Conservation (phyloP, 2,113 vertebrate species). For the Ochotona curzoniae region DNA sequence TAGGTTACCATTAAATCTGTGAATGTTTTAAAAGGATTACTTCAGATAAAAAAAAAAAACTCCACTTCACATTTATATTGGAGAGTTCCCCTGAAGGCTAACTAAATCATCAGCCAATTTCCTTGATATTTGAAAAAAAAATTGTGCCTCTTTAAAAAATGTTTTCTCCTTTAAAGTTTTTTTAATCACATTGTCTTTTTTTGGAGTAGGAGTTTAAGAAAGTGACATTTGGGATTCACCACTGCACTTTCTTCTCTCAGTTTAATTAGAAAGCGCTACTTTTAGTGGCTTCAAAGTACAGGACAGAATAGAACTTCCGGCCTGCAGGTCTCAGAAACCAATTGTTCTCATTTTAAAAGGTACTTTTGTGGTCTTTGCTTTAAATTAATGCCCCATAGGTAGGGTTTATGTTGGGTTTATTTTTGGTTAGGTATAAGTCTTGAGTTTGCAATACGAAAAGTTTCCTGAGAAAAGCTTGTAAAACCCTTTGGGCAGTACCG, state of each 20-base stretch:
- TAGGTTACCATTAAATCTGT: conserved; percentile 80
- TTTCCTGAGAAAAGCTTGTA: conserved; percentile 76
- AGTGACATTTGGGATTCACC: conserved; percentile 74
- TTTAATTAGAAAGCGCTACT: conserved; percentile 67
- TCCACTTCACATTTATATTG: conserved; percentile 82
- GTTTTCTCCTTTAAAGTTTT: conserved; percentile 70
- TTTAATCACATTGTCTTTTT: conserved; percentile 78
- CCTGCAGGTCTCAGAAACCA: neutral
- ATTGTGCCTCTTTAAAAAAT: neutral
- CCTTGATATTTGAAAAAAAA: conserved; percentile 55
- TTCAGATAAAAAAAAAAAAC: conserved; percentile 79
- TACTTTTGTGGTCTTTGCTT: conserved; percentile 66
- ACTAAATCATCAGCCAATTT: conserved; percentile 72
- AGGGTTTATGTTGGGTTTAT: conserved; percentile 63
- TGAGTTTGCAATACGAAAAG: conserved; percentile 63
- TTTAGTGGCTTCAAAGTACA: neutral
- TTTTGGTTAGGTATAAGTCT: conserved; percentile 69
- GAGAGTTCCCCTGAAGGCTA: conserved; percentile 67
- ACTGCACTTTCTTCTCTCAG: conserved; percentile 65
- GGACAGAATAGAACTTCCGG: neutral
- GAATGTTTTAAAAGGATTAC: conserved; percentile 82
- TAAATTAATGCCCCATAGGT: conserved; percentile 65
- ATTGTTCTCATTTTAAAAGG: conserved; percentile 54
- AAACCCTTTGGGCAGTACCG: conserved; percentile 49
- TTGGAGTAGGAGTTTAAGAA: conserved; percentile 72